These are phyloP conservation scores for Saccopteryx bilineata DNA, from an alignment of 2,113 vertebrate genomes.

Conservation along the genomic window DNA sequence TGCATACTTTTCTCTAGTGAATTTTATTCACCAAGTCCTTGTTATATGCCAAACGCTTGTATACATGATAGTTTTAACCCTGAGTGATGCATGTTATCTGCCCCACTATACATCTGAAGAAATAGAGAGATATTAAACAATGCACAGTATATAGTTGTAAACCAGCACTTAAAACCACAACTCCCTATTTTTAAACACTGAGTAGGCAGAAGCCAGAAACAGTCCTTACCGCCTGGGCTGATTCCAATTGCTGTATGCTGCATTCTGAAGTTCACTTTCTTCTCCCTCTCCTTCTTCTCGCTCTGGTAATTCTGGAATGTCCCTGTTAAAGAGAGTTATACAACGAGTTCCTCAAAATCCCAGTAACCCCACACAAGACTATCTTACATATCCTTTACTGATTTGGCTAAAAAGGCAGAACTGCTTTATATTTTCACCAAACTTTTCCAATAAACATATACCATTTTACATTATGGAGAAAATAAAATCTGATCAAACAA, in stretches of 20 bases:
- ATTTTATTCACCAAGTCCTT: neutral
- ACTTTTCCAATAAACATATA: neutral
- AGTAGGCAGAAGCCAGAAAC: neutral
- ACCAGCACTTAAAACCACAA: neutral
- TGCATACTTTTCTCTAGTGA: neutral
- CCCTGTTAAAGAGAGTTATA: constrained; percentile 83
- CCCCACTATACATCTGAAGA: neutral
- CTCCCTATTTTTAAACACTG: constrained; percentile 18
- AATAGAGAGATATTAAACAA: neutral
- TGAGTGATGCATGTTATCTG: neutral
- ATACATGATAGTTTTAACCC: neutral
- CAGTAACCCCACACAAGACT: neutral
- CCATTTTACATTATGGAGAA: neutral
- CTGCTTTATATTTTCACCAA: neutral
- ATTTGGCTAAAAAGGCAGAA: neutral
- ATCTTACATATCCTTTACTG: neutral
- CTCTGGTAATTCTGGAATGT: constrained; percentile 94
- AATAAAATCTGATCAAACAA: constrained; percentile 14
- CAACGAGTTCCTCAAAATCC: neutral
- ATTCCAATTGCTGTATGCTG: constrained; percentile 94
- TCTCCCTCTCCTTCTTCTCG: constrained; percentile 98
- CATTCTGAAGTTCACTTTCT: constrained; percentile 94
- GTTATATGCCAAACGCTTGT: neutral
- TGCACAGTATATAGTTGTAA: neutral
- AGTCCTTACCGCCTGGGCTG: constrained; percentile 93